phyloP scores from a whole-genome alignment of 2,888 invertebrate species.

The Drosophila imparisetae region DNA sequence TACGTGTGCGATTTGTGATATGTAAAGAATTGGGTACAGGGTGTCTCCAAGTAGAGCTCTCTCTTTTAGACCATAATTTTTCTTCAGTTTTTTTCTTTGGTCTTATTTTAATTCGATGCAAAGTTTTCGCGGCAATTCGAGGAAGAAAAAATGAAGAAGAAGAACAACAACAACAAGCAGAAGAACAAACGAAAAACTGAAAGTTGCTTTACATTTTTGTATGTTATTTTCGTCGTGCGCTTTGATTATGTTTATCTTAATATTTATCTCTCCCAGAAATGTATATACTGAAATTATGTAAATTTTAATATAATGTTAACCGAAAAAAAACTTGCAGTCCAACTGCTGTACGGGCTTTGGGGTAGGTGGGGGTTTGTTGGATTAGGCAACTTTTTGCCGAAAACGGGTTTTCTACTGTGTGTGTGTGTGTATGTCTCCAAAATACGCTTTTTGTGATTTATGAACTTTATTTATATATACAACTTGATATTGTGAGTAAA shows the following conservation, averaged over 20 bases:
- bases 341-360: background rate
- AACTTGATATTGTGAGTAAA: background rate
- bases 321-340: slow-evolving; percentile 14
- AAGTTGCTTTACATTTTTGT: slow-evolving; percentile 62
- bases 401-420: slow-evolving; percentile 15
- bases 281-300: slow-evolving; percentile 68
- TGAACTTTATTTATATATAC: background rate
- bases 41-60: background rate
- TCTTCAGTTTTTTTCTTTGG: slow-evolving; percentile 23
- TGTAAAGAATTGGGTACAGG: background rate
- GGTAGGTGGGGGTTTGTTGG: background rate
- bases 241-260: slow-evolving; percentile 75
- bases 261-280: slow-evolving; percentile 48
- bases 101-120: slow-evolving; percentile 63
- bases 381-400: slow-evolving; percentile 12
- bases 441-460: background rate
- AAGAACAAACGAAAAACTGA: slow-evolving; percentile 29
- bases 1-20: background rate
- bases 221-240: slow-evolving; percentile 63
- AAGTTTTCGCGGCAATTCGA: slow-evolving; percentile 52
- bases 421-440: background rate
- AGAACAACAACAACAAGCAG: background rate
- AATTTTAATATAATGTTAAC: slow-evolving; percentile 76
- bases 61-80: background rate
- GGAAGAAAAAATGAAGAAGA: background rate